These are phyloP conservation scores for Gnathonemus echidnorhynchus DNA, from an alignment of 2,113 vertebrate species.

Conservation along the genomic window DNA sequence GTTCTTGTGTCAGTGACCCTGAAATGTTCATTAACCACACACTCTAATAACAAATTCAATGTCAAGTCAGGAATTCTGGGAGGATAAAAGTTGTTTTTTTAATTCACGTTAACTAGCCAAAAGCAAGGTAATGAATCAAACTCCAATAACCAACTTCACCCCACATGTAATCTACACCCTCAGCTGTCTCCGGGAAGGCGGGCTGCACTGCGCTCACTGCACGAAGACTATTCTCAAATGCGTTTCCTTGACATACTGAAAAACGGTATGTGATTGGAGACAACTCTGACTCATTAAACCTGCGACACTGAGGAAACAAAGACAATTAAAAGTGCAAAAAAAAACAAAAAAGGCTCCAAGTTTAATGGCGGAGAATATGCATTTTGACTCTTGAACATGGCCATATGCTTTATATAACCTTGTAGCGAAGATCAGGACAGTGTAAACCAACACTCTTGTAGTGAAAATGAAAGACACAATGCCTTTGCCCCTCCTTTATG, in stretches of 20 bases:
- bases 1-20: not conserved
- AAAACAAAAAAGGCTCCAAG: not conserved
- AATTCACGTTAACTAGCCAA: not conserved
- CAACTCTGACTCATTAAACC: not conserved
- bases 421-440: not conserved
- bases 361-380: not conserved
- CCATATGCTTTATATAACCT: not conserved
- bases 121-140: not conserved
- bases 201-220: not conserved
- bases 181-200: not conserved
- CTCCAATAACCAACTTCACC: not conserved
- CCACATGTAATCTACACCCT: not conserved
- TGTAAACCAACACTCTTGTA: constrained; percentile 9
- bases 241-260: not conserved
- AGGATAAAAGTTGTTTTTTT: not conserved
- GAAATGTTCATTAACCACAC: constrained; percentile 8
- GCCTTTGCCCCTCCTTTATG: constrained; percentile 30
- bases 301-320: not conserved
- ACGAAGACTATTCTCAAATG: not conserved
- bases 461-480: constrained; percentile 1
- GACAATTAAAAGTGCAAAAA: not conserved
- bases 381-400: not conserved
- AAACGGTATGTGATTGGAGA: not conserved
- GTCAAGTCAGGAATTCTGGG: not conserved
- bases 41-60: not conserved